A percentile compares a stretch with the other conserved stretches of the same genome.
phyloP scores from a whole-genome alignment of 1,140 invertebrate genomes.

The Leptoteleia sp. region DNA sequence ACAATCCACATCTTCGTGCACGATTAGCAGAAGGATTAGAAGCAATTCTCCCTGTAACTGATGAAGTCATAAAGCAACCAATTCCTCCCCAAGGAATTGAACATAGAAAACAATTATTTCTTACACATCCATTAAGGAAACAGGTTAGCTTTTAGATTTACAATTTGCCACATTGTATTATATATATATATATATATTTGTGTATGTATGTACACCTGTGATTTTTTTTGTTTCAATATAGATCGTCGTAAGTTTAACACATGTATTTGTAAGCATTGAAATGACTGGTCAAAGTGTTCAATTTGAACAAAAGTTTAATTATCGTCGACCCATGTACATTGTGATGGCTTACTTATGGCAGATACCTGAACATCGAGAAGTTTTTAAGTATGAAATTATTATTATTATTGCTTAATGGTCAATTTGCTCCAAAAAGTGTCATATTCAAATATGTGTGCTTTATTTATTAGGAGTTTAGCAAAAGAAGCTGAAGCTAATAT shows the following conservation, averaged over 20 bases:
- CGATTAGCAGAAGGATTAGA: constrained; percentile 94
- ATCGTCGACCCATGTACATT: constrained; percentile 95
- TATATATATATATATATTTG: too few species aligned
- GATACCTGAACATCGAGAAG: constrained; percentile 86
- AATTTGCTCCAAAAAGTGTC: too few species aligned
- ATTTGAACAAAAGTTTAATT: constrained; percentile 99
- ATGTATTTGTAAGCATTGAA: constrained; percentile 98
- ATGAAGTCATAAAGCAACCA: constrained; percentile 82
- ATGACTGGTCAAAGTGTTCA: constrained; percentile 97
- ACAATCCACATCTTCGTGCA: constrained; percentile 96
- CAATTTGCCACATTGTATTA: not conserved
- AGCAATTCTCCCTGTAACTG: constrained; percentile 86
- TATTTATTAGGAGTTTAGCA: constrained; percentile 84
- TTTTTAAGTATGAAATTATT: constrained; percentile 85
- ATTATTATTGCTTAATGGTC: too few species aligned
- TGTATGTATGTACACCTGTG: too few species aligned
- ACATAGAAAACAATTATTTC: constrained; percentile 89
- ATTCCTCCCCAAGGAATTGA: constrained; percentile 84
- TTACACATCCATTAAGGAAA: constrained; percentile 86
- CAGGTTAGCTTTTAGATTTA: constrained; percentile 79
- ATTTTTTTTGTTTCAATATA: constrained; percentile 25
- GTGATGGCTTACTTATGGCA: constrained; percentile 96
- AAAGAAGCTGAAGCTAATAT: constrained; percentile 92
- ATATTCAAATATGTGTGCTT: too few species aligned
- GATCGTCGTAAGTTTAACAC: constrained; percentile 88